Evolutionary conservation across 2,113 vertebrate species (phyloP), one percentile per base, ranked within the genome.

Genomic region (Calyptommatus sinebrachiatus): DNA sequence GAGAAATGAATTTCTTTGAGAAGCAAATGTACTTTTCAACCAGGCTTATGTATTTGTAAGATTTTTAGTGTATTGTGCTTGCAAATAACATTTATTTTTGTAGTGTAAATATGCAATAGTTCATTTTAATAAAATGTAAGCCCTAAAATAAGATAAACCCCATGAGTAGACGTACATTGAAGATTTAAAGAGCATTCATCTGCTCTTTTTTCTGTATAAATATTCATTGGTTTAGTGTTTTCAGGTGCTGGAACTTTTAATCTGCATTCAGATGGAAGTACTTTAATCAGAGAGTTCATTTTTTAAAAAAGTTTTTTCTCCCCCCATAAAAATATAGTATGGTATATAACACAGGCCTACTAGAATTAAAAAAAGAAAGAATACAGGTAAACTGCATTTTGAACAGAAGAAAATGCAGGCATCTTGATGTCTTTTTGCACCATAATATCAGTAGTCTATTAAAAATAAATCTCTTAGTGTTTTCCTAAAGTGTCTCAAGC

Each of bases 61-160:
- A 86, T 89, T 92, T 90, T 87, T 80, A 86, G 91, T 89, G 90
- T 91, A 93, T 94, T 95, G 94, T 95, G 94, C 91, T 92, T 91
- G 90, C 91, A 93, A 94, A 93, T 94, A 95, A 90, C 91, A 89
- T 95, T 94, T 94, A 95, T 95, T 95, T 93, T 91, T 91, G 93
- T 94, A 93, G 91, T 94, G 94, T 94, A 95, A 95, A 95, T 95
- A 95, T 94, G 94, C 93, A 95, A 94, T 91, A 92, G 92, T 93
- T 95, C 94, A 94, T 95, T 95, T 95, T 96, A 95, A 96, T 95
- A 95, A 95, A 94, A 94, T 94, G 91, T 92, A 94, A 94, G 91
- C 91, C 94, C 91, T 94, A 93, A 95, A 95, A 94, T 95, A 94
- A 95, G 95, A 95, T 95, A 95, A 95, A 96, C 94, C 94, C 92